These are phyloP conservation scores for Pseudonaja textilis DNA, from an alignment of 2,113 vertebrate genomes.

Conservation along the genomic window DNA sequence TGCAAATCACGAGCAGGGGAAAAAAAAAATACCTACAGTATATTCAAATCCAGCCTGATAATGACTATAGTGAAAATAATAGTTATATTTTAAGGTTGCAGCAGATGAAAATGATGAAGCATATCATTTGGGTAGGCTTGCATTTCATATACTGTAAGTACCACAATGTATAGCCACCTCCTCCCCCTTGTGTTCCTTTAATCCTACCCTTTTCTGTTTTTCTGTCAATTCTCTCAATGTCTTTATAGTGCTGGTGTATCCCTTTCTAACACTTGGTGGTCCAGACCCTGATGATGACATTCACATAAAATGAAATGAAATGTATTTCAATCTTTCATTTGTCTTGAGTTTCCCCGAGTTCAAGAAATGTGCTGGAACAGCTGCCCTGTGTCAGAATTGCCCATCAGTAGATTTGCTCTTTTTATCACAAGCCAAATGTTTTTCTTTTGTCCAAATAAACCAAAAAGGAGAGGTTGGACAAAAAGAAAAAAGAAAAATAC, in stretches of 20 bases:
- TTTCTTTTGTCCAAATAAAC: constrained; percentile 45
- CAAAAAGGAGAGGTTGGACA: background rate
- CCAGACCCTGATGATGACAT: rapidly evolving
- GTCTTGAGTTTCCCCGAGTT: background rate
- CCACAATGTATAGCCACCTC: background rate
- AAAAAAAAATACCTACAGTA: background rate
- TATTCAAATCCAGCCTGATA: background rate
- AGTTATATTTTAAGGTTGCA: background rate
- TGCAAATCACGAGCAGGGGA: background rate
- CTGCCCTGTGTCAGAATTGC: background rate
- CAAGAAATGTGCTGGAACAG: background rate
- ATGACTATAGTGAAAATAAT: background rate
- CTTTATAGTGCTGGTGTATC: background rate
- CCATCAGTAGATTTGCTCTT: rapidly evolving
- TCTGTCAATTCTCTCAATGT: background rate
- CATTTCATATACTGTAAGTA: background rate
- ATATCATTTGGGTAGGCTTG: background rate
- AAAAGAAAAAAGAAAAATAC: background rate
- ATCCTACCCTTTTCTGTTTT: background rate
- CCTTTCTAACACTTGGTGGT: background rate
- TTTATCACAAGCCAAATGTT: background rate
- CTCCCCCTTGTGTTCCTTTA: background rate
- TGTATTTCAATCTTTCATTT: background rate
- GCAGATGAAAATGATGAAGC: background rate
- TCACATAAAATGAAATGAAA: background rate